A percentile compares a stretch with the other conserved stretches of the same genome.
Conservation (phyloP, 2,888 invertebrate species). For the Amphiduros pacificus region DNA sequence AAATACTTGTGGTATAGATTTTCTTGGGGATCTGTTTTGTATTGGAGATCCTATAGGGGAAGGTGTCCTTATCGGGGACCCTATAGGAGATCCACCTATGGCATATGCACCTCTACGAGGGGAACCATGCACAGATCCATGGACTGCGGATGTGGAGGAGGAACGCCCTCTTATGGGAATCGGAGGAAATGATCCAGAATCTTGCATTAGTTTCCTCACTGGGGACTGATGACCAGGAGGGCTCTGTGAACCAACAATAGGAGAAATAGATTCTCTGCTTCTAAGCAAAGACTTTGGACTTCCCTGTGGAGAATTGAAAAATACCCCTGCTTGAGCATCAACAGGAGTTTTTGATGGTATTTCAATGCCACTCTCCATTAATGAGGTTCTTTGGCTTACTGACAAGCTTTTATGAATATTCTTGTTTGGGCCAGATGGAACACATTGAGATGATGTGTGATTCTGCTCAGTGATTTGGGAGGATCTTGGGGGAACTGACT, state of each 20-base stretch:
- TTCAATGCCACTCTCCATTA: too few relatives aligned
- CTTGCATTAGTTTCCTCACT: not conserved
- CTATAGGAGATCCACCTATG: not conserved
- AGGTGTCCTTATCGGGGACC: not conserved
- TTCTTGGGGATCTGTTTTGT: not conserved
- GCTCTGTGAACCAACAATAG: not conserved
- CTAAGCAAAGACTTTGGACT: not conserved
- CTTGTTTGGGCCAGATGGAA: too few relatives aligned
- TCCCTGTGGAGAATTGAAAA: not conserved
- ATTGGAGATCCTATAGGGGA: constrained; percentile 3
- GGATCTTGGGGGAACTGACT: too few relatives aligned
- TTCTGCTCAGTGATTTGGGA: too few relatives aligned
- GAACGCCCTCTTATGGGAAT: not conserved
- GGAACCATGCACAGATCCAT: too few relatives aligned
- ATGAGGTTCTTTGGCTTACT: too few relatives aligned
- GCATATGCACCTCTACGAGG: not conserved
- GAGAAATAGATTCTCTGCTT: not conserved
- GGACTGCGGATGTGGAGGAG: too few relatives aligned
- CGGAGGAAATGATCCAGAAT: too few relatives aligned
- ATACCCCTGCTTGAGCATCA: too few relatives aligned
- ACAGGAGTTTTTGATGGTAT: too few relatives aligned
- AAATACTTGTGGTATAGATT: not conserved
- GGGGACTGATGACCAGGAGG: not conserved
- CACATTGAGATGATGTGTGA: too few relatives aligned
- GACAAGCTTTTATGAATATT: too few relatives aligned